A percentile compares a stretch with the other conserved stretches of the same genome.
phyloP scores from a whole-genome alignment of 2,888 invertebrate genomes.

The Coleophora deauratella region DNA sequence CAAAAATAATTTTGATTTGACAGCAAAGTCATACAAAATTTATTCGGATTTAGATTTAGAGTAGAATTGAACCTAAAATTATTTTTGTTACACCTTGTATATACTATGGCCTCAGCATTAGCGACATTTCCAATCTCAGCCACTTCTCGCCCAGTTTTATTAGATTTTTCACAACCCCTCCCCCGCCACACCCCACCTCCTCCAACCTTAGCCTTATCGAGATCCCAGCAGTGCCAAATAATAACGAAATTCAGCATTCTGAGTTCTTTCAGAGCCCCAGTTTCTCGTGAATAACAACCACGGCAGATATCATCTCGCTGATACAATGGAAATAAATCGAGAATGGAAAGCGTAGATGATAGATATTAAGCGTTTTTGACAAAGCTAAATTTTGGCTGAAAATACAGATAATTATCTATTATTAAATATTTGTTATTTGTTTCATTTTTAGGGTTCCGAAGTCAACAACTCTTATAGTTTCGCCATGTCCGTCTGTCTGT shows the following conservation, averaged over 20 bases:
- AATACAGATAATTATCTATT: no score
- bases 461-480: no score
- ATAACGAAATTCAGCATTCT: constrained; percentile 58
- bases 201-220: constrained; percentile 30
- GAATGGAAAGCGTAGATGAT: constrained; percentile 13
- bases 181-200: constrained; percentile 13
- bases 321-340: constrained; percentile 40
- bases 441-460: no score
- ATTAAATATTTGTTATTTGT: no score
- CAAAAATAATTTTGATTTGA: no score
- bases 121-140: constrained; percentile 46
- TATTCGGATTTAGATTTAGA: no score
- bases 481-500: no score
- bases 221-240: constrained; percentile 50
- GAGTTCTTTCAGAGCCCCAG: constrained; percentile 31
- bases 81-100: no score
- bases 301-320: constrained; percentile 39
- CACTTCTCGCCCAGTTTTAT: constrained; percentile 40
- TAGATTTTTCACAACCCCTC: constrained; percentile 44
- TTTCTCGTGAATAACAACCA: constrained; percentile 26
- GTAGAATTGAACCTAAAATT: no score
- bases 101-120: constrained; percentile 20
- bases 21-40: no score
- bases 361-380: no score
- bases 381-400: no score